phyloP scores from a whole-genome alignment of 2,888 invertebrate species.

The Trichopoda pennipes region DNA sequence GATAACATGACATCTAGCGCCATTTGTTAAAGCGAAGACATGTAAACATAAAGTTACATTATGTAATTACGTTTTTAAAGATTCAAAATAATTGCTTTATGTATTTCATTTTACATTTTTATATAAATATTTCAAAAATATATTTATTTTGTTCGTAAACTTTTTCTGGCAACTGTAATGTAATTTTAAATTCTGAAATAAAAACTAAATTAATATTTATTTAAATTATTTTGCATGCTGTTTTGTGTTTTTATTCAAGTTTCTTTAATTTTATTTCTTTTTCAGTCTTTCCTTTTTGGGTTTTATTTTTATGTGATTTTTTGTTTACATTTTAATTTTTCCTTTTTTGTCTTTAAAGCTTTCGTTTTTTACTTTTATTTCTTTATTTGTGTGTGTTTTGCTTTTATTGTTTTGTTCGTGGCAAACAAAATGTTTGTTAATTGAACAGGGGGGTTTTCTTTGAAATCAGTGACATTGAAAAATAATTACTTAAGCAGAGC shows the following conservation, averaged over 20 bases:
- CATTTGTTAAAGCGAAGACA: too few species aligned
- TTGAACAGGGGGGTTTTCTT: constrained; percentile 28
- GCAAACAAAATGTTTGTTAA: constrained; percentile 42
- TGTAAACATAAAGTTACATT: too few species aligned
- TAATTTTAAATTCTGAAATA: too few species aligned
- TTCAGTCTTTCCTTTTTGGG: constrained; percentile 14
- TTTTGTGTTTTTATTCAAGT: background rate
- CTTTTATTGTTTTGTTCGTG: constrained; percentile 42
- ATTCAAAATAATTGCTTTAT: too few species aligned
- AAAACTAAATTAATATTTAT: too few species aligned
- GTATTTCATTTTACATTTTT: too few species aligned
- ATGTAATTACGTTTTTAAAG: too few species aligned
- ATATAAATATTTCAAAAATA: too few species aligned
- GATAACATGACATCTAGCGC: too few species aligned
- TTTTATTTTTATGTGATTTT: constrained; percentile 9
- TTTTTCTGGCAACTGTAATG: too few species aligned
- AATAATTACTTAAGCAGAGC: constrained; percentile 23
- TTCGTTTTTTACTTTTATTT: constrained; percentile 29
- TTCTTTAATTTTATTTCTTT: background rate
- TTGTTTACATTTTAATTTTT: constrained; percentile 41
- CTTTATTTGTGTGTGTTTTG: constrained; percentile 24
- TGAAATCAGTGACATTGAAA: constrained; percentile 57
- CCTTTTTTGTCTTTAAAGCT: constrained; percentile 14
- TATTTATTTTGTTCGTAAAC: too few species aligned
- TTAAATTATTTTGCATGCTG: background rate